A percentile compares a stretch with the other conserved stretches of the same genome.
Conservation (phyloP, 2,113 vertebrate species). For the Microtus richardsoni region DNA sequence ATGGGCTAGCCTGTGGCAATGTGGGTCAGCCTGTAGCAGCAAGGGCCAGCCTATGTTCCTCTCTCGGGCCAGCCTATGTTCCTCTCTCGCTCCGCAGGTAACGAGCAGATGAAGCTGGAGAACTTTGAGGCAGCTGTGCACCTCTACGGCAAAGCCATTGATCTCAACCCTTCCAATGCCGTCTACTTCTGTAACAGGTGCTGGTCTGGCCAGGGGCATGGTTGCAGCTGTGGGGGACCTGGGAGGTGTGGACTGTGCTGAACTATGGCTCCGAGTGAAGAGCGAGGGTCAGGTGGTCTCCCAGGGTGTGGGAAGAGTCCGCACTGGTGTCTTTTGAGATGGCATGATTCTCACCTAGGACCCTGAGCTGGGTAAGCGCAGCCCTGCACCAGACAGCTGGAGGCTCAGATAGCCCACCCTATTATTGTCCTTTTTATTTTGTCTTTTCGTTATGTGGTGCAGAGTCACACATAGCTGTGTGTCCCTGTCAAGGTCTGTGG, state of each 20-base stretch:
- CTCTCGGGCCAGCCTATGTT: not conserved
- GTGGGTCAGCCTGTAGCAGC: too few relatives aligned
- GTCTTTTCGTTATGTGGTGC: too few relatives aligned
- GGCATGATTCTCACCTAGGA: not conserved
- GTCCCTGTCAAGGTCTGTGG: not conserved
- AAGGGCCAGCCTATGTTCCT: not conserved
- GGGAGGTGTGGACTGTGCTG: not conserved
- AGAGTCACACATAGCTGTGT: too few relatives aligned
- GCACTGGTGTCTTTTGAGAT: not conserved
- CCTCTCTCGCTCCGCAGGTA: constrained; percentile 86
- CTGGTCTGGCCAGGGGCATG: rapidly evolving
- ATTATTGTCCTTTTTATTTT: not conserved
- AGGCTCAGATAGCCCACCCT: too few relatives aligned
- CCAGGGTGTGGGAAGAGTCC: not conserved
- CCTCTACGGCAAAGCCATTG: constrained; percentile 96
- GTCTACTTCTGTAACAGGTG: constrained; percentile 99
- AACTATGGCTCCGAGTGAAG: not conserved
- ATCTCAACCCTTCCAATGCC: constrained; percentile 94
- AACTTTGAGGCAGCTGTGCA: constrained; percentile 94
- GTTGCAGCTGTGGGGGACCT: too few relatives aligned
- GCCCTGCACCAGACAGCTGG: not conserved
- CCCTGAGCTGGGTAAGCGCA: not conserved
- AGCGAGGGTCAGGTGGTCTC: not conserved
- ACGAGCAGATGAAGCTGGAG: constrained; percentile 97
- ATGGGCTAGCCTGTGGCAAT: not conserved